Evolutionary conservation across 2,888 invertebrate species (phyloP), one percentile per base, ranked within the genome.

Genomic region (Apomyelois bistriatella): DNA sequence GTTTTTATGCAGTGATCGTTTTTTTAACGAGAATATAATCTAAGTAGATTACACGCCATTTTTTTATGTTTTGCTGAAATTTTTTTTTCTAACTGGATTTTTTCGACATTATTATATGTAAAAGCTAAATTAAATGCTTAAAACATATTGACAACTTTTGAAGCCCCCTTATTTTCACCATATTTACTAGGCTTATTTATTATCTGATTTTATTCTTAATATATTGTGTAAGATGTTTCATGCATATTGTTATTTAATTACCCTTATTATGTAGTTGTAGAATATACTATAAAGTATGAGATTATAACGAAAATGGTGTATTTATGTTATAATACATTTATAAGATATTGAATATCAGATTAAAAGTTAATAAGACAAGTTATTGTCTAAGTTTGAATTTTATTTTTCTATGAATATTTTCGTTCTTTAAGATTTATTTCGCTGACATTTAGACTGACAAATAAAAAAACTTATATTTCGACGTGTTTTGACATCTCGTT

Each of bases 241-340:
- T 17, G 0, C 28, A 46, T 13, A 37, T 28, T 47, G 10, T 38
- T 32, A 47, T 37, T 13, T 15, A 40, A 32, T 9, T 32, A 46
- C 46, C 32, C 8, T 10, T 47, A n/a, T 52, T 15, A 55, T 64
- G 55, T 54, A 55, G 46, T 32, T 35, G 13, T 46, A 35, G 32
- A 32, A 16, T 58, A 58, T 62, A 62, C 54, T 51, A 59, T 53
- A 58, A 60, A 58, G 53, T 55, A 52, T 59, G 60, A 65, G 64
- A 69, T 63, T 65, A 59, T 65, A 59, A 69, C 64, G 70, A 70
- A 69, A 74, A 68, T 6, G n/a, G 3, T 32, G 9, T 32, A 15
- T 46, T 46, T 46, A 32, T n/a, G 46, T 46, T 32, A 32, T 10
- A n/a, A 32, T 17, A 41, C 6, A 32, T 15, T 5, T 35, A 3